Base-by-base conservation (phyloP, 1,140 invertebrate genomes). In the Scaptomyza hsui region DNA sequence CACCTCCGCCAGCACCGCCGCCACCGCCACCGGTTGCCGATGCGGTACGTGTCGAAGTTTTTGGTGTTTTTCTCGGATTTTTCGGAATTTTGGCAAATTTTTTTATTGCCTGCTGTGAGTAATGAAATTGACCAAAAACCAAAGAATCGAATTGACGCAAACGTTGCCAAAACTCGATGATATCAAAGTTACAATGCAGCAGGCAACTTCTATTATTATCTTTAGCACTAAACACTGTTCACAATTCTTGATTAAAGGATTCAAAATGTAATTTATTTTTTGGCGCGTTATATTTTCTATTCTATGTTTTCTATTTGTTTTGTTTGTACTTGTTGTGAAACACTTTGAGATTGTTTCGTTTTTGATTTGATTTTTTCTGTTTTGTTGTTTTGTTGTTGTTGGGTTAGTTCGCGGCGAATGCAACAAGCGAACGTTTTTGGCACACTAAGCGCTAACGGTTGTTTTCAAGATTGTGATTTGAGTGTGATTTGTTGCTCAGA, bases 31-130 rank as follows among this genome's bases (percentile, higher is more conserved):
- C 89, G 78, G 89, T 89, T 90, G 89, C 89, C 89, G 89, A 90
- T 90, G 89, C 89, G 82, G 89, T 81, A 90, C 89, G 89, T 90
- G 89, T 89, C 89, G 89, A 90, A 68, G 88, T 89, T 89, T 90
- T 90, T 85, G 89, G 85, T 69, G 89, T 89, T 90, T 90, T 90
- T 89, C 89, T 90, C 89, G 89, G 89, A 90, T 90, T 90, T 77
- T 90, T 90, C 89, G 89, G 89, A 90, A 90, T 90, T 88, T 90
- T 90, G 89, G 74, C 76, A 89, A 76, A 89, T 88, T 89, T 89
- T 90, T 73, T 62, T 72, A 68, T 47, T 56, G 63, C 78, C 81
- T 51, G 71, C 73, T 60, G 61, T 48, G 75, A 52, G 64, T 78
- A 53, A 88, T 69, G 51, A 70, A 71, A 78, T 64, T 68, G 78